A percentile compares a stretch with the other conserved stretches of the same genome.
phyloP scores from a whole-genome alignment of 1,140 invertebrate species.

The Drosophila equinoxialis region DNA sequence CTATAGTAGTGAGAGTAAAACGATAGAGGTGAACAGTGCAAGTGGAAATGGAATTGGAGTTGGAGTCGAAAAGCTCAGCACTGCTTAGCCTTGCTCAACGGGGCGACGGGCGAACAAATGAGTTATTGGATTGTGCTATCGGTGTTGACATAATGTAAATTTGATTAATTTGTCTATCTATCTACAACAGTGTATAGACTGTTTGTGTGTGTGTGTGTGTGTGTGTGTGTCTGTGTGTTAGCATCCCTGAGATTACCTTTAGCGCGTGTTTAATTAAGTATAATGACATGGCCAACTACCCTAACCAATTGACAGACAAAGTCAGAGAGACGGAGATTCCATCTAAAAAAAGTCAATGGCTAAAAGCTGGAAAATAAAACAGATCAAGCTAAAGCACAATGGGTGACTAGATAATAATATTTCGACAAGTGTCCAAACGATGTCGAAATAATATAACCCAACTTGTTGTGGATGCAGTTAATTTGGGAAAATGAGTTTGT shows the following conservation, averaged over 20 bases:
- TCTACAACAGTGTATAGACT: not conserved
- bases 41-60: not conserved
- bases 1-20: not conserved
- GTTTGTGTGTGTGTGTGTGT: not conserved
- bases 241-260: constrained; percentile 2
- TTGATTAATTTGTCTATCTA: constrained; percentile 61
- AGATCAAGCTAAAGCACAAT: too few relatives aligned
- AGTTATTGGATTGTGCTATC: constrained; percentile 28
- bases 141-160: constrained; percentile 65
- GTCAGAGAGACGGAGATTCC: not conserved
- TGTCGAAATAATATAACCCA: too few relatives aligned
- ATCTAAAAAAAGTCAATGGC: not conserved
- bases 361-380: not conserved
- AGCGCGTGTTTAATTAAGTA: constrained; percentile 54
- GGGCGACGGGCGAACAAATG: constrained; percentile 29
- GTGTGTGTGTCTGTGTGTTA: not conserved
- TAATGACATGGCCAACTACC: constrained; percentile 34
- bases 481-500: constrained; percentile 5
- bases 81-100: constrained; percentile 10
- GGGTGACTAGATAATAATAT: too few relatives aligned
- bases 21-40: not conserved
- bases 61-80: not conserved
- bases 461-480: not conserved
- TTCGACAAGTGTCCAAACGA: too few relatives aligned
- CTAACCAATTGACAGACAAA: not conserved